Base-by-base conservation (phyloP, 2,113 vertebrate genomes). In the Dermatemys mawii region DNA sequence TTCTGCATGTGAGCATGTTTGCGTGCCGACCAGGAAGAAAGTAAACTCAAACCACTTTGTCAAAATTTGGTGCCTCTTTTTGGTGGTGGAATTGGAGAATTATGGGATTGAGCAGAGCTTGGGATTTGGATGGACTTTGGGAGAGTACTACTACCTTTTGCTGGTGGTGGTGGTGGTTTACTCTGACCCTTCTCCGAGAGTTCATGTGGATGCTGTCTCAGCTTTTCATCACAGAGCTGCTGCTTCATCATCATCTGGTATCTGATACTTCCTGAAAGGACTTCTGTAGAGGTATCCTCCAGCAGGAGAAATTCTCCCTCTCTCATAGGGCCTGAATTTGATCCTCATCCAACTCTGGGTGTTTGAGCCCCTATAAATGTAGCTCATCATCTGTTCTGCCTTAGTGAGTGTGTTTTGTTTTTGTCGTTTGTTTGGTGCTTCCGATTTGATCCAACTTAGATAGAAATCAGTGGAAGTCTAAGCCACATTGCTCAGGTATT, bases 401-500 rank as follows among this genome's bases (percentile, higher is more conserved):
- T 75, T 26, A 24, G 10, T 76, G 41, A 70, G n/a, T 70, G 51
- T 4, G 14, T 76, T 76, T 57, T 2, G 11, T 57, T 29, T 76
- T 46, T 44, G 38, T 75, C 46, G 63, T 38, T 63, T 63, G 60
- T n/a, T 70, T 70, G 63, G 63, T 70, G n/a, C 35, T 67, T 67
- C 32, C 3, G 6, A 13, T 44, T 26, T 75, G 70, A 75, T 75
- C 38, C 70, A 44, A 13, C 21, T 75, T 22, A 29, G 3, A 3
- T 1, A 12, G 54, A 22, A 51, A 16, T 1, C 4, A 49, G 2
- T 19, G 67, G 38, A 46, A 85, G 38, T 21, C 16, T 19, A 60
- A 46, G 50, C 75, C 2, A 17, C 2, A 1, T n/a, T 2, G 0
- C 17, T 9, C 81, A 46, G 70, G 5, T 5, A n/a, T 60, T 8